phyloP scores from a whole-genome alignment of 2,888 invertebrate genomes.

The Sphaeridia pumilis region DNA sequence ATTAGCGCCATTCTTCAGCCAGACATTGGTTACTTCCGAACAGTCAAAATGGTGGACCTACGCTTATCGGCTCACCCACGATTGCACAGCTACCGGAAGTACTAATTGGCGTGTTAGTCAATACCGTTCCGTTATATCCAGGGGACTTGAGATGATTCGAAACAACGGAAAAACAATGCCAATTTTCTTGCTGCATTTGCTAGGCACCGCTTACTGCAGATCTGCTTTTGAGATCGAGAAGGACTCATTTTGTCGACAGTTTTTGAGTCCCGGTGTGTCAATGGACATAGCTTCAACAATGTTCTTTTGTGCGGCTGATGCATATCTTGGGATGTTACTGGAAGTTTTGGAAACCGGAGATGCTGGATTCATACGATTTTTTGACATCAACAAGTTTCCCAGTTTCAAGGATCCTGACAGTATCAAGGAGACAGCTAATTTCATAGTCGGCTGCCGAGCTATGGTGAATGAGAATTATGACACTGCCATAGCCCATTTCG shows the following conservation, averaged over 20 bases:
- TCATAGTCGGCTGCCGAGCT: conserved; percentile 8
- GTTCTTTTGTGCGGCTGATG: conserved; percentile 7
- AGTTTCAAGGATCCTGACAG: not conserved
- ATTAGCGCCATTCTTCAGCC: not conserved
- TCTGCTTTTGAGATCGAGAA: conserved; percentile 3
- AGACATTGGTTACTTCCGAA: not conserved
- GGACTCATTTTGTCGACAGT: not conserved
- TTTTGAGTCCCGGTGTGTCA: not conserved
- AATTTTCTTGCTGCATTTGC: not conserved
- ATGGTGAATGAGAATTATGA: conserved; percentile 9
- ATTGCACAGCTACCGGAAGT: not conserved
- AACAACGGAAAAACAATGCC: conserved; percentile 6
- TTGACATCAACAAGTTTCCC: conserved; percentile 4
- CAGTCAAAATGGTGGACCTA: conserved; percentile 11
- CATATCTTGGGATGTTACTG: not conserved
- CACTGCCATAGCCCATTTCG: conserved; percentile 4
- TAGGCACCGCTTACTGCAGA: not conserved
- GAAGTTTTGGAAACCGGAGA: not conserved
- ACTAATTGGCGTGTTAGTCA: conserved; percentile 6
- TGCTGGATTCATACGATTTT: conserved; percentile 1
- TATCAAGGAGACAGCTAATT: conserved; percentile 1
- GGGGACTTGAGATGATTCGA: conserved; percentile 13
- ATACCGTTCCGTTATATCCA: not conserved
- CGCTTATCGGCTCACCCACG: conserved; percentile 9
- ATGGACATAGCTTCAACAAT: not conserved